A percentile compares a stretch with the other conserved stretches of the same genome.
Conservation (phyloP, 2,113 vertebrate species). For the Montifringilla adamsi region DNA sequence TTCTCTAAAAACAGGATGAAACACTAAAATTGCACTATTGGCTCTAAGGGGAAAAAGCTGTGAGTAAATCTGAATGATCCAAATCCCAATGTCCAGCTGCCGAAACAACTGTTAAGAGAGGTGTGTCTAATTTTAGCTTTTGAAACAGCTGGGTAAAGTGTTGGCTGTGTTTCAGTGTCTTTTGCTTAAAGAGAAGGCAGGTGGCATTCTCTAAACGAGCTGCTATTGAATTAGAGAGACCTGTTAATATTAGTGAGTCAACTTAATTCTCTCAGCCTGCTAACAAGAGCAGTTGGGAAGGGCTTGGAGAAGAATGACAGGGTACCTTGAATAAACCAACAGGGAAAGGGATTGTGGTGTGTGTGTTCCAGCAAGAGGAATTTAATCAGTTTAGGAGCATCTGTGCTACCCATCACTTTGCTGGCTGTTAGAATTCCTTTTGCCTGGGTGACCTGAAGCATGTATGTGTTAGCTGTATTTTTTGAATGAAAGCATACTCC, state of each 20-base stretch:
- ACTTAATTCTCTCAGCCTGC: constrained; percentile 55
- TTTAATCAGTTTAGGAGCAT: constrained; percentile 14
- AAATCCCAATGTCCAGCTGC: constrained; percentile 15
- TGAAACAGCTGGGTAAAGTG: constrained; percentile 3
- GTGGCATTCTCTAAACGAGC: constrained; percentile 49
- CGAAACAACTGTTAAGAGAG: constrained; percentile 36
- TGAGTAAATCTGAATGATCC: constrained; percentile 1
- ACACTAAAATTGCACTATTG: neutral
- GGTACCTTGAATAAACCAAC: neutral
- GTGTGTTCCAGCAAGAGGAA: neutral
- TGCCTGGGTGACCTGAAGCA: neutral
- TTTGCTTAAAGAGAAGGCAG: constrained; percentile 40
- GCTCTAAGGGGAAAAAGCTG: neutral
- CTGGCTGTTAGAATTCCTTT: constrained; percentile 2
- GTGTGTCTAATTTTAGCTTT: constrained; percentile 39
- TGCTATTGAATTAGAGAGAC: constrained; percentile 32
- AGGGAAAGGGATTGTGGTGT: neutral
- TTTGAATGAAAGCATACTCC: neutral
- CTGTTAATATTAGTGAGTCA: constrained; percentile 61
- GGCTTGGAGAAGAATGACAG: neutral
- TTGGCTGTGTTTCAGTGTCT: neutral
- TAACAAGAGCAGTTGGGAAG: constrained; percentile 52
- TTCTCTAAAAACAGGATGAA: neutral
- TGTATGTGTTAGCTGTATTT: neutral
- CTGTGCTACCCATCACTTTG: neutral